A percentile compares a stretch with the other conserved stretches of the same genome.
phyloP scores from a whole-genome alignment of 2,797 vertebrate species.

The Balearica regulorum region DNA sequence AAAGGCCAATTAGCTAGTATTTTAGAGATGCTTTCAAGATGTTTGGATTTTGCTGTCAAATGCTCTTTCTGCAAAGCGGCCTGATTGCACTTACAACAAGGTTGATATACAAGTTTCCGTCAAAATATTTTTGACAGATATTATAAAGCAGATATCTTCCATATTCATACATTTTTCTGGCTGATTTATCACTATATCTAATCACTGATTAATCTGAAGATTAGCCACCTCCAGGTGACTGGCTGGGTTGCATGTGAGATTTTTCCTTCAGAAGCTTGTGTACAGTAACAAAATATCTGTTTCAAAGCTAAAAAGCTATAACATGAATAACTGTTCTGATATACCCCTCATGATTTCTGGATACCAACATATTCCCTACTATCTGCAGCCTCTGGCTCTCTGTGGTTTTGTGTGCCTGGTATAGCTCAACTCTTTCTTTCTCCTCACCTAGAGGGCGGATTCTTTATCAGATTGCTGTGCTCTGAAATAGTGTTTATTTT shows the following conservation, averaged over 20 bases:
- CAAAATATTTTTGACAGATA: neutral
- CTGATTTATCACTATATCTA: neutral
- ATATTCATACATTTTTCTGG: neutral
- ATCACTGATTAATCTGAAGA: neutral
- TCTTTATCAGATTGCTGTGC: neutral
- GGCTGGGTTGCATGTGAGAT: neutral
- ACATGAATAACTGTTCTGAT: neutral
- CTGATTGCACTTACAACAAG: neutral
- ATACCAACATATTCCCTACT: neutral
- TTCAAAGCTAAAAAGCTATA: neutral
- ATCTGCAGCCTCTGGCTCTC: neutral
- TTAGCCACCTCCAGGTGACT: neutral
- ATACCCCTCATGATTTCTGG: neutral
- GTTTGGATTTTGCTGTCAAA: conserved; percentile 6
- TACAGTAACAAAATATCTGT: neutral
- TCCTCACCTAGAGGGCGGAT: neutral
- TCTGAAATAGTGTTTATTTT: neutral
- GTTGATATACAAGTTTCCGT: neutral
- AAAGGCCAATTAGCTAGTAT: neutral
- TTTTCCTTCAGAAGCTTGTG: neutral
- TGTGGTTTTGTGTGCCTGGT: neutral
- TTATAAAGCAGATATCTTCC: neutral
- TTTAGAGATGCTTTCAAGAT: neutral
- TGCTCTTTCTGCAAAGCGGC: neutral
- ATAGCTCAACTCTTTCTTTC: neutral